These are phyloP conservation scores for Lacerta viridis DNA, from an alignment of 2,797 vertebrate genomes.

Conservation along the genomic window DNA sequence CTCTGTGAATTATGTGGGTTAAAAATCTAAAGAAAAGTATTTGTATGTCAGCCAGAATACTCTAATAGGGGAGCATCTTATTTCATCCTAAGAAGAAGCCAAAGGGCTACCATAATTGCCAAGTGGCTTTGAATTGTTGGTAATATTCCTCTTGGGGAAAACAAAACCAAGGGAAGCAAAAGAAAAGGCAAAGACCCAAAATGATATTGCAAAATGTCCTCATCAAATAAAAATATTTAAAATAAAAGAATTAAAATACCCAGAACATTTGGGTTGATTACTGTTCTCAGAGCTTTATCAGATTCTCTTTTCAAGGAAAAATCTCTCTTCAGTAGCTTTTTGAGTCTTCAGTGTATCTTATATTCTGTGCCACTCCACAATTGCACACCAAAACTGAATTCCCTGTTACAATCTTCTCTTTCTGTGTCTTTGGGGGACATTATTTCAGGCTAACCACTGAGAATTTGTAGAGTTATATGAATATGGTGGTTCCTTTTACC, in stretches of 20 bases:
- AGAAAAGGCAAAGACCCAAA: not conserved
- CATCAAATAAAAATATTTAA: not conserved
- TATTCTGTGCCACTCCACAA: not conserved
- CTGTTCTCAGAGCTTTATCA: too few relatives aligned
- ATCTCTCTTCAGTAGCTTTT: too few relatives aligned
- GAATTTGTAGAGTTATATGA: not conserved
- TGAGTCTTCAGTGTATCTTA: too few relatives aligned
- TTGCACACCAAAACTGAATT: not conserved
- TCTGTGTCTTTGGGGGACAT: not conserved
- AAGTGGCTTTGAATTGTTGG: not conserved
- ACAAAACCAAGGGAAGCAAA: not conserved
- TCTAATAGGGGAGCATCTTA: not conserved
- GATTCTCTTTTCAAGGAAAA: too few relatives aligned
- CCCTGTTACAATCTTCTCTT: not conserved
- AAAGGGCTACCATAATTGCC: not conserved
- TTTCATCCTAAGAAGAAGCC: not conserved
- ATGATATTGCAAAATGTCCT: not conserved
- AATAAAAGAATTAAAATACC: not conserved
- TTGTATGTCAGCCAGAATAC: not conserved
- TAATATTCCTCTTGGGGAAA: too few relatives aligned
- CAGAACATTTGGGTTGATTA: too few relatives aligned
- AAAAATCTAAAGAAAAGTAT: not conserved
- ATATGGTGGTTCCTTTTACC: not conserved
- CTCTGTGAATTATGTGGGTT: not conserved
- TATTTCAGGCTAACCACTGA: not conserved